Conservation (phyloP, 2,797 vertebrate genomes). For the Hafferia zeledoni region DNA sequence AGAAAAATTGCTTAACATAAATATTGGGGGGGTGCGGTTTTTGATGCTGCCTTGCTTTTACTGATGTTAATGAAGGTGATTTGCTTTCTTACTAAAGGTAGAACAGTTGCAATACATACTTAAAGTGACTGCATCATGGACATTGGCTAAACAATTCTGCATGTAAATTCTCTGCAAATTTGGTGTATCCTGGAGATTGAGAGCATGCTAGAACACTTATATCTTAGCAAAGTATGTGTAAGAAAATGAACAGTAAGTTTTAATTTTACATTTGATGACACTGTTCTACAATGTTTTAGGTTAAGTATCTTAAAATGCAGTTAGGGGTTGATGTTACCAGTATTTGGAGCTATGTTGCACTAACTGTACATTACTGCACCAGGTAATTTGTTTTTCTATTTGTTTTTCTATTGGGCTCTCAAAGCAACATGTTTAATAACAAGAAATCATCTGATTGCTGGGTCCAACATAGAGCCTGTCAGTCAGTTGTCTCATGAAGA, state of each 20-base stretch:
- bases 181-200: background rate
- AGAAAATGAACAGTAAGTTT: background rate
- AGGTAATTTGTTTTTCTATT: background rate
- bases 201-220: background rate
- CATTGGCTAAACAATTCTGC: background rate
- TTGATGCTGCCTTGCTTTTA: background rate
- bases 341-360: background rate
- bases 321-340: rapidly evolving
- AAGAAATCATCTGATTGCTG: background rate
- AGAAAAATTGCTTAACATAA: background rate
- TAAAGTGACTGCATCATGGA: background rate
- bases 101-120: background rate
- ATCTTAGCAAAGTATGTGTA: background rate
- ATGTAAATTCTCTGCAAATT: background rate
- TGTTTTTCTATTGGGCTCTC: background rate
- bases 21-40: background rate
- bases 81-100: background rate
- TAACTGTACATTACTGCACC: background rate
- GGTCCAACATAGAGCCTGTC: background rate
- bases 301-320: background rate
- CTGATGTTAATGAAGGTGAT: background rate
- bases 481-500: background rate
- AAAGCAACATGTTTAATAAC: background rate
- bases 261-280: background rate
- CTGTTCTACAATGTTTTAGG: background rate